Evolutionary conservation across 2,888 invertebrate genomes (phyloP), one percentile per base, ranked within the genome.

Genomic region (Cheilosia vernalis): DNA sequence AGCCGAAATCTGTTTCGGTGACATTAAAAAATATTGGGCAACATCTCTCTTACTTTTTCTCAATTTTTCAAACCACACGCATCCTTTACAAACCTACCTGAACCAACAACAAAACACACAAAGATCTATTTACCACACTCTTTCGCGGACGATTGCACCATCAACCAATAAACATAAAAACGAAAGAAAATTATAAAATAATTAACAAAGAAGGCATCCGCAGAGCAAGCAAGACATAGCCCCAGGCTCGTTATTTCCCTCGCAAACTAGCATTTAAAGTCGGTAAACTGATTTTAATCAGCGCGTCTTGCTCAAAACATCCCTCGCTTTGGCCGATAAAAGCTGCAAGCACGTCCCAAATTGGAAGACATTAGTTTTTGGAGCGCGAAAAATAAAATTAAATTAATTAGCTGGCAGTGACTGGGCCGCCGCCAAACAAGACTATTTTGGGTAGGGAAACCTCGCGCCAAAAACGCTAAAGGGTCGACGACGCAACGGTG

Each of bases 321-420:
- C 67, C 73, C 67, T 67, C 63, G 78, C 40, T 63, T 24, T 53
- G 73, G 67, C 56, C 67, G 73, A 78, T 83, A 83, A 83, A 83
- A 83, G 55, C 81, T 63, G 67, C 47, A 53, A 69, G 70, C 84
- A 84, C 84, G 84, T 84, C 69, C 47, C 64, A 69, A 84, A 79
- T 84, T 74, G 73, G 58, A 66, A 74, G 79, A 79, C 79, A 84
- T 84, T 84, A 79, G 79, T 74, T 70, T 37, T 53, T 33, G 44
- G 74, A 74, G 79, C 73, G 83, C 67, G 69, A 84, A 74, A 67
- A 72, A 79, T 84, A 64, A 82, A 82, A 79, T 73, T 79, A 84
- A 84, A 84, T 84, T 84, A 84, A 84, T 84, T 79, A 79, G 60
- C 79, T 74, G 51, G n/a, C 56, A 53, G 64, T 70, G 69, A 53